phyloP scores from a whole-genome alignment of 2,888 invertebrate species.

The Baronia brevicornis region DNA sequence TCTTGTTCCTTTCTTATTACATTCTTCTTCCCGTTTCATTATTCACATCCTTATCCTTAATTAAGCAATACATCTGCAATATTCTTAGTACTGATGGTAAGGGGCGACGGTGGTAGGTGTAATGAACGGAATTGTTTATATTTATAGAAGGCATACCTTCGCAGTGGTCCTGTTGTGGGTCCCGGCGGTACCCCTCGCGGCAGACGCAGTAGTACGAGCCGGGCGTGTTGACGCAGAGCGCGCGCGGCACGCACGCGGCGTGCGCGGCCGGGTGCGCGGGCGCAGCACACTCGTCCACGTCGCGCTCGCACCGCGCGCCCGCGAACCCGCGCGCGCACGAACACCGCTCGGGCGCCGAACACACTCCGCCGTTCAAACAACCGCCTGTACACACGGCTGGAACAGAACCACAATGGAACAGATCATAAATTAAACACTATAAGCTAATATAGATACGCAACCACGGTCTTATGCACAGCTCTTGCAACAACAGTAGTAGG shows the following conservation, averaged over 20 bases:
- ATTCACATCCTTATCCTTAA: too few relatives aligned
- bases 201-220: conserved; percentile 94
- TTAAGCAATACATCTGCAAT: too few relatives aligned
- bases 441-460: too few relatives aligned
- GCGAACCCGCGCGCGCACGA: conserved; percentile 87
- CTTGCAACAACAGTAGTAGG: too few relatives aligned
- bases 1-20: too few relatives aligned
- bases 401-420: conserved; percentile 1
- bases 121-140: too few relatives aligned
- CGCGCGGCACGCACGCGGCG: conserved; percentile 85
- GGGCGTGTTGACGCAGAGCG: conserved; percentile 90
- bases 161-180: conserved; percentile 77
- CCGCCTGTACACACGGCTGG: conserved; percentile 86
- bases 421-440: too few relatives aligned
- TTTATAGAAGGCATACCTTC: conserved; percentile 61
- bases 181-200: conserved; percentile 81
- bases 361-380: conserved; percentile 89
- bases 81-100: too few relatives aligned
- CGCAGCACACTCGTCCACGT: conserved; percentile 87
- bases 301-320: conserved; percentile 88
- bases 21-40: too few relatives aligned
- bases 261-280: conserved; percentile 69
- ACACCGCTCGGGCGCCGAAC: conserved; percentile 85
- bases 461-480: too few relatives aligned
- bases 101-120: too few relatives aligned